Conservation (phyloP, 2,797 vertebrate genomes). For the Dendrocincla fuliginosa region DNA sequence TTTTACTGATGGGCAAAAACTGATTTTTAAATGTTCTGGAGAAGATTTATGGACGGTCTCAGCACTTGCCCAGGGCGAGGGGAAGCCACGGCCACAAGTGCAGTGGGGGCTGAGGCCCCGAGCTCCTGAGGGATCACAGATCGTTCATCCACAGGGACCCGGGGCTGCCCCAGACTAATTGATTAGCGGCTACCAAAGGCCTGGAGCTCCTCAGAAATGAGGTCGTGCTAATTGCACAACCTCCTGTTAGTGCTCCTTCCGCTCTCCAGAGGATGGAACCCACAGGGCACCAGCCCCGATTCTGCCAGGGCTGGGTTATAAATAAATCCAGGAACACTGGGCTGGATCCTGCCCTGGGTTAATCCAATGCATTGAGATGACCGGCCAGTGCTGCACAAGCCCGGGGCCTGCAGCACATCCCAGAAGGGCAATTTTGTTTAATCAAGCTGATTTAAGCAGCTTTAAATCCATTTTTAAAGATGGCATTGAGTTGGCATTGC, state of each 20-base stretch:
- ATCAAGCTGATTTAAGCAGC: background rate
- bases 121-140: rapidly evolving
- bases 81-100: background rate
- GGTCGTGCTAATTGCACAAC: background rate
- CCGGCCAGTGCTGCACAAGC: rapidly evolving
- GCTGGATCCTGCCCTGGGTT: background rate
- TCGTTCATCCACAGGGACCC: background rate
- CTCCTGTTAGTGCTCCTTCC: background rate
- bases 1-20: background rate
- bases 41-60: rapidly evolving
- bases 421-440: background rate
- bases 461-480: background rate
- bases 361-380: rapidly evolving
- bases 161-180: background rate
- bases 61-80: background rate
- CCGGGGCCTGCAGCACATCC: background rate
- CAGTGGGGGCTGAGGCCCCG: rapidly evolving
- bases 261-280: background rate
- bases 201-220: background rate
- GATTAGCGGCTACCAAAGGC: background rate
- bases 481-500: background rate
- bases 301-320: background rate
- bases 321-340: background rate
- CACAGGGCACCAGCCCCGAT: background rate
- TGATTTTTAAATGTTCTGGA: background rate